Evolutionary conservation across 2,888 invertebrate genomes (phyloP), one percentile per base, ranked within the genome.

Genomic region (Chesias legatella): DNA sequence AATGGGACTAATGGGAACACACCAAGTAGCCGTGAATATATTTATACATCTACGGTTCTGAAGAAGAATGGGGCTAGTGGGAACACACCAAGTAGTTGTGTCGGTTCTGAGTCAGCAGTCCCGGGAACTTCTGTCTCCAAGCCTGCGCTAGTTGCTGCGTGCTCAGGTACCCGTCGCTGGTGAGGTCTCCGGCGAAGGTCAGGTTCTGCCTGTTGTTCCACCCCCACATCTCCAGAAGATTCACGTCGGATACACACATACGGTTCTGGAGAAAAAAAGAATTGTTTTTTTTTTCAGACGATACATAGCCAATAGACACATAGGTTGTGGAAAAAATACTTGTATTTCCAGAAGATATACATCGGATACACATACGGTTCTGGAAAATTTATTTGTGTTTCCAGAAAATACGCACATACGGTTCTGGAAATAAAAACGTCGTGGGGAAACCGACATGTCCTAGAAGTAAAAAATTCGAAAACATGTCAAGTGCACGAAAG

Each of bases 231-330:
- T 89, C 88, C 3, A 95, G 76, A 21, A 91, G 84, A 23, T 92
- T 88, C 41, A 93, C 66, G 75, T 95, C 95, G 1, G 90, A 85
- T 1, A 77, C 61, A 68, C 95, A 96, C 48, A 95, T 79, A 1
- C 91, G 90, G 55, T 88, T 81, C 71, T 82, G 74, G 11, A 60
- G 58, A 21, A 7, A 10, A 10, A 11, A 24, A 33, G 33, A 24
- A 20, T 7, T 9, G 8, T 7, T 33, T 17, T n/a, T 21, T 11
- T 28, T 8, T 13, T 8, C 1, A 9, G 6, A n/a, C n/a, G n/a
- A n/a, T n/a, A n/a, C n/a, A n/a, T n/a, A n/a, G n/a, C n/a, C n/a
- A n/a, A n/a, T n/a, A n/a, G n/a, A n/a, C n/a, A n/a, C n/a, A n/a
- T n/a, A n/a, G n/a, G n/a, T n/a, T 20, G 7, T 10, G 9, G 10